Conservation (phyloP, 2,113 vertebrate genomes). For the Dromiciops gliroides region DNA sequence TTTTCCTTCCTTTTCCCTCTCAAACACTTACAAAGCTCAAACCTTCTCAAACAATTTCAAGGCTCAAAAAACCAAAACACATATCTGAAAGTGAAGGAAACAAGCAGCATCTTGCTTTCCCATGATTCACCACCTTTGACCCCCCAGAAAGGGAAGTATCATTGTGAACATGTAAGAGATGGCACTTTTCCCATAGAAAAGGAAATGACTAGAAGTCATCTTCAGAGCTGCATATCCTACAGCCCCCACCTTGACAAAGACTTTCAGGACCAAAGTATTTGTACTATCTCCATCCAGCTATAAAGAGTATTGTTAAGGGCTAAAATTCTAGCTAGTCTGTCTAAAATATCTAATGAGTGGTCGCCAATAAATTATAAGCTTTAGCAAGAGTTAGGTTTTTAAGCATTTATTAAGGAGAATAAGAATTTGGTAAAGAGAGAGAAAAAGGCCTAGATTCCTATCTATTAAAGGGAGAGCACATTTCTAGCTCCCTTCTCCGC, state of each 20-base stretch:
- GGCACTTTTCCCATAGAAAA: neutral
- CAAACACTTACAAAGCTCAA: neutral
- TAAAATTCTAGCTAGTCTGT: no score
- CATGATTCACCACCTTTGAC: neutral
- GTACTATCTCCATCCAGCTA: neutral
- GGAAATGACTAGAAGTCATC: neutral
- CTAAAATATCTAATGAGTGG: no score
- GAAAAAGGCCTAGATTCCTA: no score
- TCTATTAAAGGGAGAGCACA: no score
- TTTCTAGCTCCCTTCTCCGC: no score
- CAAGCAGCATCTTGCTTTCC: neutral
- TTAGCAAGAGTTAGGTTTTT: no score
- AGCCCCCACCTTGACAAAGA: neutral
- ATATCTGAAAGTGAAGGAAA: neutral
- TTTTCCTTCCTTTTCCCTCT: neutral
- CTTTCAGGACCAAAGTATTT: neutral
- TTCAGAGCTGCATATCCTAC: neutral
- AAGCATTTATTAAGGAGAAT: no score
- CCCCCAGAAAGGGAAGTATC: neutral
- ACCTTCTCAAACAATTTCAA: neutral
- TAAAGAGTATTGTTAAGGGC: no score
- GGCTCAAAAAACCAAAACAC: neutral
- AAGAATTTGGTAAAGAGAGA: no score
- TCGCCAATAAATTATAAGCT: no score
- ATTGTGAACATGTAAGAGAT: neutral